Percentiles rank a stretch among this genome's conserved stretches.
These are phyloP conservation scores for Charaxes varanes DNA, from an alignment of 1,140 invertebrate species.

Conservation along the genomic window DNA sequence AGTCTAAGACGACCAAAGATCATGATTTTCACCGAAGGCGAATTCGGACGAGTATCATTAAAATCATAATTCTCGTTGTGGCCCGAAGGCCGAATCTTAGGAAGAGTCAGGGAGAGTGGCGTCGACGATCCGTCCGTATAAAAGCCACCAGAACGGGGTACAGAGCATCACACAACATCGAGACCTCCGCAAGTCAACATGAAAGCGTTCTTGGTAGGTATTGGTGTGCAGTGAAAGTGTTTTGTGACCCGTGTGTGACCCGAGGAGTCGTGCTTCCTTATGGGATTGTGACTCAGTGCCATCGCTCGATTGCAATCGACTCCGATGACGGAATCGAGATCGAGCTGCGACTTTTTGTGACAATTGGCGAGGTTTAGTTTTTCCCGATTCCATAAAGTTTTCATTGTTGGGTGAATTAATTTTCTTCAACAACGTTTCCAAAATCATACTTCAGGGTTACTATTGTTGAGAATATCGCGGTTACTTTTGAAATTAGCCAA, in stretches of 20 bases:
- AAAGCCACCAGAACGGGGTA: slow-evolving; percentile 47
- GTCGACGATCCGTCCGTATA: slow-evolving; percentile 52
- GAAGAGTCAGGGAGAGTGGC: slow-evolving; percentile 69
- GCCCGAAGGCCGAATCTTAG: slow-evolving; percentile 70
- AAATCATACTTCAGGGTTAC: no score
- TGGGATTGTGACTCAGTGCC: slow-evolving; percentile 41
- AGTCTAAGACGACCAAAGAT: slow-evolving; percentile 42
- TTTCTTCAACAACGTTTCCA: no score
- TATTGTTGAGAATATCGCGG: no score
- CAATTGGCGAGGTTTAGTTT: no score
- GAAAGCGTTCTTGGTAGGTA: slow-evolving; percentile 73
- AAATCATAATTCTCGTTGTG: slow-evolving; percentile 71
- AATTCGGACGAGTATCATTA: slow-evolving; percentile 66
- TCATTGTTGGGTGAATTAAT: no score
- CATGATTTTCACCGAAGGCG: slow-evolving; percentile 68
- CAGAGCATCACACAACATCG: slow-evolving; percentile 67
- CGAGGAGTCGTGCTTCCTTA: slow-evolving; percentile 39
- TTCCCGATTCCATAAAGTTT: no score
- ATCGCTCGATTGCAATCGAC: slow-evolving; percentile 19
- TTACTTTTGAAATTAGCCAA: no score
- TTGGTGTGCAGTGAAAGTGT: slow-evolving; percentile 58
- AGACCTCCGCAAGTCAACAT: slow-evolving; percentile 69
- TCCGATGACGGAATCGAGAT: slow-evolving; percentile 22
- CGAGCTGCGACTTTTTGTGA: slow-evolving; percentile 3
- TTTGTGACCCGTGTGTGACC: slow-evolving; percentile 56